Evolutionary conservation across 2,888 invertebrate species (phyloP).

Genomic region (Apocheima hispidaria): DNA sequence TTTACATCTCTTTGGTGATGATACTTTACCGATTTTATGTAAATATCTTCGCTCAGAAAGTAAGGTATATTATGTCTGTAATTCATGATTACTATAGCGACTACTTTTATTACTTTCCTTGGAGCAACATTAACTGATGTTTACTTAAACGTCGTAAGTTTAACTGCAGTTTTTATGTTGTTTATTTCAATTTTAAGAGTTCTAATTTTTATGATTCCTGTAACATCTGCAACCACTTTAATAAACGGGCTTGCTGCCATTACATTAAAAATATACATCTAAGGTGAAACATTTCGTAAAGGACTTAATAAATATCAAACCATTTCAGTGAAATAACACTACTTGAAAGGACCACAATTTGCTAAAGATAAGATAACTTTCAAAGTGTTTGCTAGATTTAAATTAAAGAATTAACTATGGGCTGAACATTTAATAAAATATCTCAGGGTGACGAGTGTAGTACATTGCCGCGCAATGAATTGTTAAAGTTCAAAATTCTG

Average conservation of each 20-base stretch:
- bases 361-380: no score
- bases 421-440: no score
- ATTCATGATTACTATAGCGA: slow-evolving; percentile 8
- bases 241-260: neutral
- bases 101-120: slow-evolving; percentile 35
- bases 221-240: slow-evolving; percentile 27
- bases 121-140: slow-evolving; percentile 30
- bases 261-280: slow-evolving; percentile 1
- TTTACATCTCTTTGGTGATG: neutral
- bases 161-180: slow-evolving; percentile 39
- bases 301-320: no score
- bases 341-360: no score
- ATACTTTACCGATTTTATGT: neutral
- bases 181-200: slow-evolving; percentile 30
- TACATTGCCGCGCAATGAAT: no score
- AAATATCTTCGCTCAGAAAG: neutral
- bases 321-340: no score
- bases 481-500: no score
- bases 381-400: no score
- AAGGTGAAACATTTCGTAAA: no score
- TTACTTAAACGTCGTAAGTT: slow-evolving; percentile 36
- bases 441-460: no score
- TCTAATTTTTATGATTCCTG: slow-evolving; percentile 29
- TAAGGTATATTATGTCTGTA: slow-evolving; percentile 4
- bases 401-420: no score